Evolutionary conservation across 2,113 vertebrate species (phyloP).

Genomic region (Nycticorax nycticorax): DNA sequence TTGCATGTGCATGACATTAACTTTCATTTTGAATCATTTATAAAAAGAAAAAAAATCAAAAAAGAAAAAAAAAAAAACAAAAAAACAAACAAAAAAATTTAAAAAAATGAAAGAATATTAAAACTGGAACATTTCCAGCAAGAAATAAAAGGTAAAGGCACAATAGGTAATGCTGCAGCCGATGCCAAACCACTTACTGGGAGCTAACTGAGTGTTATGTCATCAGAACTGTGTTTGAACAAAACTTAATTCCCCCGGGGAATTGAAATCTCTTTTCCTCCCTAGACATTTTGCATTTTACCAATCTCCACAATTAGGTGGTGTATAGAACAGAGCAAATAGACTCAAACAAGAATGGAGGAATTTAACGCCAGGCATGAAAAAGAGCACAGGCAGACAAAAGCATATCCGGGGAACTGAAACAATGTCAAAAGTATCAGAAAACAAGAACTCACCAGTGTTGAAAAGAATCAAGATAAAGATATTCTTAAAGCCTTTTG

Average conservation of each 20-base stretch:
- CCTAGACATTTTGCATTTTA: not conserved
- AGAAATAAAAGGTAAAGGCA: not conserved
- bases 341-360: not conserved
- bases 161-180: not conserved
- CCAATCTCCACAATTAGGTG: not conserved
- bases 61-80: too few relatives aligned
- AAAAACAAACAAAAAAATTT: too few relatives aligned
- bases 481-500: not conserved
- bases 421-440: not conserved
- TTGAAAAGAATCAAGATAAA: not conserved
- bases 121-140: not conserved
- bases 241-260: not conserved
- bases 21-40: not conserved
- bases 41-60: not conserved
- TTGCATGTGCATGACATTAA: rapidly evolving
- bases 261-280: not conserved
- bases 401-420: slow-evolving; percentile 34
- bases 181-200: not conserved
- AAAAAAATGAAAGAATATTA: not conserved
- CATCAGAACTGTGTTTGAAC: not conserved
- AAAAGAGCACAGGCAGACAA: slow-evolving; percentile 32
- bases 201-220: not conserved
- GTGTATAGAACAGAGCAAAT: not conserved
- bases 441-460: not conserved
- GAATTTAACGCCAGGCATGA: not conserved